A percentile compares a stretch with the other conserved stretches of the same genome.
phyloP scores from a whole-genome alignment of 64 coral and sea anemone genomes.

The Pocillopora verrucosa region DNA sequence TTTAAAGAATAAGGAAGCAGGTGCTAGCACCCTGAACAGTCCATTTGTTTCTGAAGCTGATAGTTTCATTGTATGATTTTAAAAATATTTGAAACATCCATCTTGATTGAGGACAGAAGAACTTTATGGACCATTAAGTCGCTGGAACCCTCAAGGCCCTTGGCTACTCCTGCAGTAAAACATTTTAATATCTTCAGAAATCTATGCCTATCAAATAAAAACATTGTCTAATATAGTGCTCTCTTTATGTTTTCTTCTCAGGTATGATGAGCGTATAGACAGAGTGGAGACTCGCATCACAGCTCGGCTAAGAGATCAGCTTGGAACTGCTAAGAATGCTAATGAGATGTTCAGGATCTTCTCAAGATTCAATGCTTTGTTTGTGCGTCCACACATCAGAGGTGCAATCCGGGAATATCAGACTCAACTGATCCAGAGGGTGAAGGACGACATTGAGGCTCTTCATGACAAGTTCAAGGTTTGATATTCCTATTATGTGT shows the following conservation, averaged over 20 bases:
- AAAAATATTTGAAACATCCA: too few species aligned
- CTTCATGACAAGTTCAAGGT: conserved; percentile 99
- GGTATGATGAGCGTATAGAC: conserved; percentile 98
- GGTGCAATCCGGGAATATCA: conserved; percentile 98
- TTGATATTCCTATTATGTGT: background rate
- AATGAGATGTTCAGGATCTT: conserved; percentile 99
- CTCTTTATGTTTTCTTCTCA: conserved; percentile 1
- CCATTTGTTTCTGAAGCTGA: too few species aligned
- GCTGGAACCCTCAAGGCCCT: too few species aligned
- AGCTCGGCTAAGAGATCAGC: conserved; percentile 85
- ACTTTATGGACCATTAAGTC: too few species aligned
- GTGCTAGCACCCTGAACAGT: too few species aligned
- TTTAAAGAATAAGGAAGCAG: too few species aligned
- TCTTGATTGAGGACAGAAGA: too few species aligned
- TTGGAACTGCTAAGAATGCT: conserved; percentile 99
- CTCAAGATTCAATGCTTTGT: conserved; percentile 97
- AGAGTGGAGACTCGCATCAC: conserved; percentile 96
- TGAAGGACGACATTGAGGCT: conserved; percentile 98
- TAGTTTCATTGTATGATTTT: too few species aligned
- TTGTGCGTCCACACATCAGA: conserved; percentile 93
- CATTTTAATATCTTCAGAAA: background rate
- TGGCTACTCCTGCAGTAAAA: too few species aligned
- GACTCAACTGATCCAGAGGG: conserved; percentile 96
- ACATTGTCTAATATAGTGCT: background rate
- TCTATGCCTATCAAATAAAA: too few species aligned